These are phyloP conservation scores for Megaptera novaeangliae DNA, from an alignment of 2,113 vertebrate genomes.

Conservation along the genomic window DNA sequence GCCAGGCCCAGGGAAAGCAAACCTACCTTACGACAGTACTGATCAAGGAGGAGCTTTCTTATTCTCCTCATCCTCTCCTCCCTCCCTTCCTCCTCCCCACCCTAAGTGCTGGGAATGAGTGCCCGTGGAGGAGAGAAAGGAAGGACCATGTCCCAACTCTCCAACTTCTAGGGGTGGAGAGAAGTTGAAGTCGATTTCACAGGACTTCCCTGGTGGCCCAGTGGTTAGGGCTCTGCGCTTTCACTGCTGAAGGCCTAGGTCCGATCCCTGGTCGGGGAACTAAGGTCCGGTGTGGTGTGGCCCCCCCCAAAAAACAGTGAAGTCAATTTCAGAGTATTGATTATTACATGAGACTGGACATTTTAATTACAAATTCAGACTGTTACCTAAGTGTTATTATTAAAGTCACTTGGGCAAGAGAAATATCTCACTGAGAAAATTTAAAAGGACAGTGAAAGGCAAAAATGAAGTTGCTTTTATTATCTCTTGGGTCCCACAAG, in stretches of 20 bases:
- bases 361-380: background rate
- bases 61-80: background rate
- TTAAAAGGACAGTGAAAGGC: background rate
- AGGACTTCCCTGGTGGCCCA: background rate
- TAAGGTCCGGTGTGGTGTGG: too few relatives aligned
- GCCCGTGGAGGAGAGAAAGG: background rate
- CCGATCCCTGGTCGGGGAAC: accelerated
- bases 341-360: too few relatives aligned
- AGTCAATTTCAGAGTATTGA: background rate
- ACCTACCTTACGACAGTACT: background rate
- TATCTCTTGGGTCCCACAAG: background rate
- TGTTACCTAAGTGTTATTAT: background rate
- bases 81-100: too few relatives aligned
- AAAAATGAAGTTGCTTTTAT: background rate
- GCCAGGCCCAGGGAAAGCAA: background rate
- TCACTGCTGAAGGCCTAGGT: background rate
- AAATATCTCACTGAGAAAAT: background rate
- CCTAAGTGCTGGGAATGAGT: too few relatives aligned
- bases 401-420: background rate
- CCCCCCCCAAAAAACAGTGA: too few relatives aligned
- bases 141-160: background rate
- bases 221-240: accelerated
- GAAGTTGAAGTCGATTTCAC: accelerated
- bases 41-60: background rate
- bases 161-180: background rate